These are phyloP conservation scores for Machimus rusticus DNA, from an alignment of 2,888 invertebrate genomes.

Conservation along the genomic window DNA sequence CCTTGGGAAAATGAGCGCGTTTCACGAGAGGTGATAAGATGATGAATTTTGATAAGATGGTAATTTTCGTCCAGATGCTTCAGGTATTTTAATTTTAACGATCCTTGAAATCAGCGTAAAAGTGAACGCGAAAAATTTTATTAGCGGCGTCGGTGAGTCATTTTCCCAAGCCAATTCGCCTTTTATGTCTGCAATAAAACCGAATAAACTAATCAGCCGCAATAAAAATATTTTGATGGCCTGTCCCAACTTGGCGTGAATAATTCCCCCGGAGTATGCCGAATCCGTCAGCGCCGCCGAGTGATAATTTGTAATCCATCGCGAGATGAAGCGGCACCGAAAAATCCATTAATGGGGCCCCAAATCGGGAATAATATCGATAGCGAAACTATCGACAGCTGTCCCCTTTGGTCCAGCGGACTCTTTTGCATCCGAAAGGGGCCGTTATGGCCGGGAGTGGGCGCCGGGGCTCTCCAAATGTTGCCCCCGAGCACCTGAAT, in stretches of 20 bases:
- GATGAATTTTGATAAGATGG: background rate
- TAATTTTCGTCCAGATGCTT: background rate
- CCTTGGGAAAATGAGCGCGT: background rate
- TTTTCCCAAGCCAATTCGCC: background rate
- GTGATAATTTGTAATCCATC: constrained; percentile 11
- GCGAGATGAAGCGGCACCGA: background rate
- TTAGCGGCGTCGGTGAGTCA: background rate
- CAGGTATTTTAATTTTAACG: background rate
- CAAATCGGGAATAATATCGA: constrained; percentile 12
- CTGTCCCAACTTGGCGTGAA: background rate
- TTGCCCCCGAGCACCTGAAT: background rate
- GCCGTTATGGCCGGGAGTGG: background rate
- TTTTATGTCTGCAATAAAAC: background rate
- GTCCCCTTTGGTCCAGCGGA: background rate
- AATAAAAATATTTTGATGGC: background rate
- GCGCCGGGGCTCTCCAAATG: background rate
- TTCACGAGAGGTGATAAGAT: background rate
- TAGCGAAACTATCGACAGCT: constrained; percentile 11
- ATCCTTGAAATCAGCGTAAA: background rate
- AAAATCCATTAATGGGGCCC: background rate
- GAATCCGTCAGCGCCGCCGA: background rate
- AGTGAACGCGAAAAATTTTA: background rate
- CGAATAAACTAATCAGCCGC: background rate
- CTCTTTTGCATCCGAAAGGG: constrained; percentile 2
- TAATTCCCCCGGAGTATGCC: background rate